phyloP scores from a whole-genome alignment of 2,113 vertebrate genomes.

The Crocuta crocuta region DNA sequence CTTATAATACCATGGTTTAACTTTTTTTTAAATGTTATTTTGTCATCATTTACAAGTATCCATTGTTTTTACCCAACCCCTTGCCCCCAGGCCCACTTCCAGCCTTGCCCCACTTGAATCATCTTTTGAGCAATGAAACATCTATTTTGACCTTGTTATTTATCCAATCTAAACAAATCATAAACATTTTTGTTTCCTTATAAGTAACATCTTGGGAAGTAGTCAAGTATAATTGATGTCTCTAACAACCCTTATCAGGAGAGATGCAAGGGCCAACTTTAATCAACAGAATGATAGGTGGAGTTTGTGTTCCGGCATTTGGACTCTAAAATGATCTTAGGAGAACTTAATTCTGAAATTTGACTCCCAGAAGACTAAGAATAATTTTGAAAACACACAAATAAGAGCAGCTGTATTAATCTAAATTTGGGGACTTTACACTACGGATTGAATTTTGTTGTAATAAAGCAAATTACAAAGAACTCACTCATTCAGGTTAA shows the following conservation, averaged over 20 bases:
- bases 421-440: slow-evolving; percentile 36
- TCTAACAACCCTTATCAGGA: background rate
- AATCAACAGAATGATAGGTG: background rate
- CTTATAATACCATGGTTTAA: background rate
- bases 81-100: background rate
- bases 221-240: background rate
- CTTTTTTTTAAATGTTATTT: background rate
- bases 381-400: slow-evolving; percentile 9
- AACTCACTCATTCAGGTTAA: background rate
- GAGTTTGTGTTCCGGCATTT: background rate
- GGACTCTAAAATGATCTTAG: slow-evolving; percentile 23
- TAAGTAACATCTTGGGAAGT: background rate
- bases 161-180: background rate
- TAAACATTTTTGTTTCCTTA: background rate
- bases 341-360: slow-evolving; percentile 10
- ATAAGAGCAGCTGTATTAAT: background rate
- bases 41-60: background rate
- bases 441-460: slow-evolving; percentile 19
- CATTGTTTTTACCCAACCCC: background rate
- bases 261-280: background rate
- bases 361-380: slow-evolving; percentile 10
- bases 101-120: background rate
- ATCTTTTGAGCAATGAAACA: slow-evolving; percentile 29
- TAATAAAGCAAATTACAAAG: slow-evolving; percentile 31
- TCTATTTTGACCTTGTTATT: slow-evolving; percentile 28